These are phyloP conservation scores for Allacma fusca DNA, from an alignment of 2,888 invertebrate genomes.

Conservation along the genomic window DNA sequence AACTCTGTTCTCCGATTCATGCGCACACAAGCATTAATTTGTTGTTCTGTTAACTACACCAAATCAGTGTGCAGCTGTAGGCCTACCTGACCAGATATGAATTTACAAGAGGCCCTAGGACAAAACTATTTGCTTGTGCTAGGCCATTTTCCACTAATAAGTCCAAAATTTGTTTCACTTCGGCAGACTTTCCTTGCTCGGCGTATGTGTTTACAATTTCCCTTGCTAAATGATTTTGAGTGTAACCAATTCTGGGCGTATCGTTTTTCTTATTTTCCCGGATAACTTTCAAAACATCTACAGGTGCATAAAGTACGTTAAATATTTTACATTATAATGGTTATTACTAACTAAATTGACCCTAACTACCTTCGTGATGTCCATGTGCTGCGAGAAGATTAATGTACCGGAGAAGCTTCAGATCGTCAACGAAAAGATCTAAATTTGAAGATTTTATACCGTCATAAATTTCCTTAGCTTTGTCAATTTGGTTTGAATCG, in stretches of 20 bases:
- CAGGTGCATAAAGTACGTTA: constrained; percentile 45
- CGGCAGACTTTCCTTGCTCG: constrained; percentile 72
- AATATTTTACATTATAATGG: too few relatives aligned
- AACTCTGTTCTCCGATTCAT: too few relatives aligned
- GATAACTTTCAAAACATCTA: constrained; percentile 40
- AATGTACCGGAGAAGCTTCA: constrained; percentile 71
- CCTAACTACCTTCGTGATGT: constrained; percentile 70
- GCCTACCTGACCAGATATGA: constrained; percentile 70
- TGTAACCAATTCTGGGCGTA: constrained; percentile 16
- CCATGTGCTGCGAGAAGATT: constrained; percentile 70
- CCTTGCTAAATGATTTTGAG: constrained; percentile 69
- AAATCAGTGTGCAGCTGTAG: background rate
- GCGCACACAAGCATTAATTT: too few relatives aligned
- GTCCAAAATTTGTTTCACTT: constrained; percentile 72
- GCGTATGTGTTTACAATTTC: constrained; percentile 74
- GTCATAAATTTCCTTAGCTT: constrained; percentile 70
- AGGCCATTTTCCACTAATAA: constrained; percentile 70
- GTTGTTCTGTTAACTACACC: background rate
- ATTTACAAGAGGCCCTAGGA: constrained; percentile 79
- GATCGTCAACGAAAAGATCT: constrained; percentile 70
- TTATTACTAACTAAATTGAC: too few relatives aligned
- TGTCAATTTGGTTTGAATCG: constrained; percentile 70
- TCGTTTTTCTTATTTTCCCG: constrained; percentile 51
- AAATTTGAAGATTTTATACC: constrained; percentile 67
- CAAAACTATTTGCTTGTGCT: constrained; percentile 71